Percentiles rank a stretch among this genome's conserved stretches.
phyloP scores from a whole-genome alignment of 2,113 vertebrate genomes.

The Cyanistes caeruleus region DNA sequence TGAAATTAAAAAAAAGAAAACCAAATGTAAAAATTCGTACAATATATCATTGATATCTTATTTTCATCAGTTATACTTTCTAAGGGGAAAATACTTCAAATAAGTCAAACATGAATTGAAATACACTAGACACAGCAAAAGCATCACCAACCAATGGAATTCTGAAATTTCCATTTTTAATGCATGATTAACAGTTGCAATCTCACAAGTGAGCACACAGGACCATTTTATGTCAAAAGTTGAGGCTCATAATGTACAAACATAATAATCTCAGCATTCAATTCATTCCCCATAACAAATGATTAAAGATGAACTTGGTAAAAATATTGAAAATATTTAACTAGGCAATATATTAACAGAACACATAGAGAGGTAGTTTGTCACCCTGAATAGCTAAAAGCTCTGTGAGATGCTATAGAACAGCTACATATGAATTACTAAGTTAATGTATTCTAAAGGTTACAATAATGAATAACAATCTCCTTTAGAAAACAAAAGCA shows the following conservation, averaged over 20 bases:
- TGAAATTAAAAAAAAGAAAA: background rate
- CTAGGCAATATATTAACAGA: background rate
- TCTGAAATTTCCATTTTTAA: background rate
- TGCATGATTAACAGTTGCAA: background rate
- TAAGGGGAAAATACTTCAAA: background rate
- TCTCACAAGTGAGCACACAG: background rate
- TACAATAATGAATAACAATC: background rate
- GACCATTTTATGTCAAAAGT: background rate
- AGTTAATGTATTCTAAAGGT: background rate
- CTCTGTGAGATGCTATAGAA: background rate
- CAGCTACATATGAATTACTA: background rate
- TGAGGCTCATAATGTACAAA: background rate
- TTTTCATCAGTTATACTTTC: background rate
- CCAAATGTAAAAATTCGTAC: background rate
- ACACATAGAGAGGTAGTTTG: background rate
- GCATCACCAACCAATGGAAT: background rate
- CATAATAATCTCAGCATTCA: background rate
- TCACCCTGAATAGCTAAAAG: background rate
- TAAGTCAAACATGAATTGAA: background rate
- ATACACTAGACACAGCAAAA: background rate
- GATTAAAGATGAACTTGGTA: background rate
- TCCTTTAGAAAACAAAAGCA: background rate
- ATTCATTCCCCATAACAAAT: background rate
- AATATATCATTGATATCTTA: background rate
- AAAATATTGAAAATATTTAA: background rate